A percentile compares a stretch with the other conserved stretches of the same genome.
Evolutionary conservation across 1,140 invertebrate genomes (phyloP).

Genomic region (Elymnias hypermnestra): DNA sequence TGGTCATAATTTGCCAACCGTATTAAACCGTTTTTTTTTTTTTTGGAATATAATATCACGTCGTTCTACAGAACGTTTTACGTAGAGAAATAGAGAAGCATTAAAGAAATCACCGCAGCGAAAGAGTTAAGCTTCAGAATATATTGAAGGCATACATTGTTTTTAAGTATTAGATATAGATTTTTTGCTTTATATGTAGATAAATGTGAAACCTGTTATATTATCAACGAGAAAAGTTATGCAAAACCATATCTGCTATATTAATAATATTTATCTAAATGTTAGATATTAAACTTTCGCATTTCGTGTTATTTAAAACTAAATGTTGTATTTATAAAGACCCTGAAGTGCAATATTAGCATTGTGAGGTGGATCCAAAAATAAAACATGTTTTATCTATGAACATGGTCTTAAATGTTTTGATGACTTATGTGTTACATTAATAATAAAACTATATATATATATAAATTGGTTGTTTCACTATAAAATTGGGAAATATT

Average conservation of each 20-base stretch:
- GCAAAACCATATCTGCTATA: conserved; percentile 7
- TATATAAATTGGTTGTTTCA: conserved; percentile 20
- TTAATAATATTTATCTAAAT: conserved; percentile 22
- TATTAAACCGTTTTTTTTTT: too few species aligned
- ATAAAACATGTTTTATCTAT: conserved; percentile 12
- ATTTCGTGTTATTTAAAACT: conserved; percentile 16
- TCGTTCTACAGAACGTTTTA: too few species aligned
- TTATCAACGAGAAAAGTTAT: neutral
- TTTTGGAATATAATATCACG: too few species aligned
- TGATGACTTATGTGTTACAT: conserved; percentile 49
- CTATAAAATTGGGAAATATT: neutral
- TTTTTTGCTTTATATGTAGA: neutral
- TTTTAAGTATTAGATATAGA: too few species aligned
- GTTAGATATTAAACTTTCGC: conserved; percentile 21
- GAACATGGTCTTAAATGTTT: conserved; percentile 30
- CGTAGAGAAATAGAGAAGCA: too few species aligned
- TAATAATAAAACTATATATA: conserved; percentile 43
- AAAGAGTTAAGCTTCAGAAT: too few species aligned
- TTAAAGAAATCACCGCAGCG: too few species aligned
- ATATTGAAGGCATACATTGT: too few species aligned
- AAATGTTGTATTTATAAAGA: conserved; percentile 11
- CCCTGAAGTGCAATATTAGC: conserved; percentile 7
- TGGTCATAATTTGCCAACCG: too few species aligned
- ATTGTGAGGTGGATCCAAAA: conserved; percentile 29
- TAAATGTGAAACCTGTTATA: neutral